Conservation (phyloP, 2,797 vertebrate genomes). For the Gymnodraco acuticeps region DNA sequence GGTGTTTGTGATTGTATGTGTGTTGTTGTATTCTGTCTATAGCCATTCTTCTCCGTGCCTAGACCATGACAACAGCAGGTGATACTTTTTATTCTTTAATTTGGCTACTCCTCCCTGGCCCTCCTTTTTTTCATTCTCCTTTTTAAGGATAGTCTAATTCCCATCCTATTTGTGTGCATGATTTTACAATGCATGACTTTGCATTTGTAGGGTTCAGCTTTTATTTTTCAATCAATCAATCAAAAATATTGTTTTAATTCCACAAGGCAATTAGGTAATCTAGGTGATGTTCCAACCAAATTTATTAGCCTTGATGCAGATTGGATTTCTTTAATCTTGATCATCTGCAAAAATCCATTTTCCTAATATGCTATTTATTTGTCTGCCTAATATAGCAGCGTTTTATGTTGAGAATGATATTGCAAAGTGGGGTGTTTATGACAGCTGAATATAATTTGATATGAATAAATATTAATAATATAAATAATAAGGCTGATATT, state of each 20-base stretch:
- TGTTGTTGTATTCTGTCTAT: slow-evolving; percentile 91
- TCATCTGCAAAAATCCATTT: slow-evolving; percentile 3
- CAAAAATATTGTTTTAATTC: no score
- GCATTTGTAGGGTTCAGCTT: slow-evolving; percentile 10
- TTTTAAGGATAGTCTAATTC: slow-evolving; percentile 12
- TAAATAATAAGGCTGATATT: neutral
- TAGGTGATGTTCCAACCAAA: neutral
- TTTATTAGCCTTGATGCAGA: slow-evolving; percentile 17
- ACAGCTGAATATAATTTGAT: neutral
- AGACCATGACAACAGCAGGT: slow-evolving; percentile 99
- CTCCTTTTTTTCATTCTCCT: slow-evolving; percentile 25
- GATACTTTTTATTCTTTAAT: slow-evolving; percentile 88
- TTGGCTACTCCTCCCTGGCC: slow-evolving; percentile 65
- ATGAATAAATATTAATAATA: neutral
- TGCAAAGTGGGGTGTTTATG: neutral
- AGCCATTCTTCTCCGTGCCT: slow-evolving; percentile 96
- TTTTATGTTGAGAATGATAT: neutral
- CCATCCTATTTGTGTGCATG: slow-evolving; percentile 48
- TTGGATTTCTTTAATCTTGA: slow-evolving; percentile 14
- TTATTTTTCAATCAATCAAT: slow-evolving; percentile 1
- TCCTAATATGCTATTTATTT: neutral
- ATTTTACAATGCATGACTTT: slow-evolving; percentile 48
- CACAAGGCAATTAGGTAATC: no score
- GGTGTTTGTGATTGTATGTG: slow-evolving; percentile 80
- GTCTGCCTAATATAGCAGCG: neutral